Conservation (phyloP, 2,888 invertebrate genomes). For the Octodonta nipae region DNA sequence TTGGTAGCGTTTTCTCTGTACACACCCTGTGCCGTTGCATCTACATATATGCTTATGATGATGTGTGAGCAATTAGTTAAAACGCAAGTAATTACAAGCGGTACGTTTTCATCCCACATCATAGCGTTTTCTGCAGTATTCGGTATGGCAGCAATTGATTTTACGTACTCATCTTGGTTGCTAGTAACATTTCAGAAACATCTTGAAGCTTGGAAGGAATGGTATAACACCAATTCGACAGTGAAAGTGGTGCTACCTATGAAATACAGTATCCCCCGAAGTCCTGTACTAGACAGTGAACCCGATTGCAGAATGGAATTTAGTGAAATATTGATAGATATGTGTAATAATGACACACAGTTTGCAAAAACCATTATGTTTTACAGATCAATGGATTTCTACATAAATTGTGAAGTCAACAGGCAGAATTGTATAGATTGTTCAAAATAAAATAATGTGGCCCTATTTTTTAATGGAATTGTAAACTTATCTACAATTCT, state of each 20-base stretch:
- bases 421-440: too few relatives aligned
- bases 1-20: slow-evolving; percentile 37
- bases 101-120: slow-evolving; percentile 26
- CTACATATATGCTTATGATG: slow-evolving; percentile 34
- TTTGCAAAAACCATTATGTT: too few relatives aligned
- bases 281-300: too few relatives aligned
- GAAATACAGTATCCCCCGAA: too few relatives aligned
- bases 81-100: slow-evolving; percentile 20
- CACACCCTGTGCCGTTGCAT: slow-evolving; percentile 39
- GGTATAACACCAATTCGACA: slow-evolving; percentile 31
- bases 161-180: slow-evolving; percentile 36
- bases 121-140: slow-evolving; percentile 31
- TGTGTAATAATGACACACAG: too few relatives aligned
- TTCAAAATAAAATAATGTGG: too few relatives aligned
- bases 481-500: too few relatives aligned
- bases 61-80: slow-evolving; percentile 32
- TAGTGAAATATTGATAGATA: too few relatives aligned
- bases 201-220: slow-evolving; percentile 31
- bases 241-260: slow-evolving; percentile 30
- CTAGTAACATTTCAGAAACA: slow-evolving; percentile 31
- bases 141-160: slow-evolving; percentile 34
- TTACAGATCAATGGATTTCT: too few relatives aligned
- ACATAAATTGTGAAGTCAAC: too few relatives aligned
- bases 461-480: too few relatives aligned
- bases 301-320: too few relatives aligned